Percentiles rank a stretch among this genome's conserved stretches.
phyloP scores from a whole-genome alignment of 2,888 invertebrate genomes.

The Pardosa pseudoannulata region DNA sequence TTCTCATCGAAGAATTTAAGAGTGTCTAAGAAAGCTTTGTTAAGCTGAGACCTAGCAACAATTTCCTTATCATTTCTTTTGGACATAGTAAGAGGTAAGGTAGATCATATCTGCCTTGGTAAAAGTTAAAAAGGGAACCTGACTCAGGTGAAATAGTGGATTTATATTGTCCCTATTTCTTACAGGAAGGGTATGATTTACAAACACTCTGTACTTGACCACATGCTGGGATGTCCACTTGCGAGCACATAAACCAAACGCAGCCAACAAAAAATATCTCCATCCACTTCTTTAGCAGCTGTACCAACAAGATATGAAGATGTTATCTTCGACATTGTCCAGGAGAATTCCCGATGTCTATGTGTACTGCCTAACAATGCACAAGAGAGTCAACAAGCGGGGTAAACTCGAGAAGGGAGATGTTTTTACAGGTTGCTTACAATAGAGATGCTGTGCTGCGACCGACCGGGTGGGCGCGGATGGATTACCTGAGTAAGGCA shows the following conservation, averaged over 20 bases:
- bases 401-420: constrained; percentile 14
- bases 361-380: background rate
- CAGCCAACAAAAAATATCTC: background rate
- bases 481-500: background rate
- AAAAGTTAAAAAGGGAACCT: too few species aligned
- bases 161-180: too few species aligned
- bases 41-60: too few species aligned
- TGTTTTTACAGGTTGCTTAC: constrained; percentile 42
- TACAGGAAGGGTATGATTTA: too few species aligned
- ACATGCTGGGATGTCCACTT: constrained; percentile 10
- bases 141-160: too few species aligned
- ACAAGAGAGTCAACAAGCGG: background rate
- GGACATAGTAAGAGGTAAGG: too few species aligned
- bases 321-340: constrained; percentile 41
- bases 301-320: constrained; percentile 49
- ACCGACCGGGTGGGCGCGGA: constrained; percentile 25
- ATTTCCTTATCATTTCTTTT: too few species aligned
- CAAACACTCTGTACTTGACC: background rate
- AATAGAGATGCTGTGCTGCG: background rate
- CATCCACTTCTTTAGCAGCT: constrained; percentile 2
- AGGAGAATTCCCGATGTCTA: background rate
- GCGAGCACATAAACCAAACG: background rate
- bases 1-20: too few species aligned
- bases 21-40: too few species aligned
- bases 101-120: too few species aligned